Base-by-base conservation (phyloP, 2,797 vertebrate species). In the Hoplostethus mediterraneus region DNA sequence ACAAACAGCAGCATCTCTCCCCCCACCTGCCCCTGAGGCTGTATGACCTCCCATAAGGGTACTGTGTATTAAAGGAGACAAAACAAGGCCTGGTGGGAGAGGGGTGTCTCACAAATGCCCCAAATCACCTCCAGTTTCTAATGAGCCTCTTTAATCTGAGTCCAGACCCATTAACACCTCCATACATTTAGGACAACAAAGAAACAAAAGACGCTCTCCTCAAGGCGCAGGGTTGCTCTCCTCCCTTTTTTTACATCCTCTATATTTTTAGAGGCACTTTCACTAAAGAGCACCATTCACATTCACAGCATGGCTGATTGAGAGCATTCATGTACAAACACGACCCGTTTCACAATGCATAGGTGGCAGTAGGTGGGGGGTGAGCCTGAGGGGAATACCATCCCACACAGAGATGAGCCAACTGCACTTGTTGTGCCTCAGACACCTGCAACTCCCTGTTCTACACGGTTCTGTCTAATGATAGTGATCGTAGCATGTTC, bases 121-220 rank as follows among this genome's bases (percentile, higher is more conserved):
- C 42, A 44, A 48, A 56, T 31, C 21, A 49, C 69, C 14, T 42
- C 45, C 4, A 2, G 17, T 25, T 48, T 31, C 13, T 63, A 64
- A 72, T 51, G 33, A 57, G 53, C 61, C 21, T 48, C 53, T 57
- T 28, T 30, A 71, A 56, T 36, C 16, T 16, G 30, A 21, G 21
- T 8, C 6, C 10, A 25, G 17, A 33, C 48, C 51, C 55, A 59
- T 60, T 60, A 60, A 42, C 56, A 60, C 47, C 55, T 59, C 33
- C 14, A 36, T 45, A 51, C 56, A 17, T 58, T 49, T 51, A 36
- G 40, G 59, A 47, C 57, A 57, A 55, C 36, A 47, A 47, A 57
- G 25, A 17, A n/a, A 17, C 38, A 28, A 66, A 38, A 25, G n/a
- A 59, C 57, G 11, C 11, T 21, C 49, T 2, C 47, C 38, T 0